phyloP scores from a whole-genome alignment of 2,113 vertebrate species.

The Scolopax mira region DNA sequence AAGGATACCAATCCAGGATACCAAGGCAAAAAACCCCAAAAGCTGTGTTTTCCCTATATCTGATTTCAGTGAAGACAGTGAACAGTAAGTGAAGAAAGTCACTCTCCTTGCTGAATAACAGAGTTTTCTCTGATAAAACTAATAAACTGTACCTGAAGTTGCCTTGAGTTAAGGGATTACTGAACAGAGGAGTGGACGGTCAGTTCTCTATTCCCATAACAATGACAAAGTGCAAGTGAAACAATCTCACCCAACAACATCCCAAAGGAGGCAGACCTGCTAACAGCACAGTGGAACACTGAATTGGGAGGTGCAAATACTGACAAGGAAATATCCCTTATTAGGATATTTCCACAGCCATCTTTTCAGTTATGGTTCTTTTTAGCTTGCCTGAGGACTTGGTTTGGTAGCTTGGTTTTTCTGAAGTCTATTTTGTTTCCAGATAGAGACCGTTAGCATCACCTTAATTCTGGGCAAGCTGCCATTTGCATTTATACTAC shows the following conservation, averaged over 20 bases:
- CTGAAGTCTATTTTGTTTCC: background rate
- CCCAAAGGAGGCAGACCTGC: background rate
- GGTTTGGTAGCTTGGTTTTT: background rate
- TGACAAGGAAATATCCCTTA: background rate
- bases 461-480: background rate
- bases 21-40: background rate
- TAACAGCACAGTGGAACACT: background rate
- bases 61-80: background rate
- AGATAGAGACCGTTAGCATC: background rate
- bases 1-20: background rate
- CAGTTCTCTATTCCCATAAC: background rate
- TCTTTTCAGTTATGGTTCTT: background rate
- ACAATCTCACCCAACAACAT: background rate
- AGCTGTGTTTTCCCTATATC: background rate
- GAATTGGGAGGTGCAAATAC: background rate
- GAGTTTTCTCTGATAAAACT: background rate
- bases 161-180: background rate
- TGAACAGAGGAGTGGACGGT: background rate
- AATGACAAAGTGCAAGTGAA: background rate
- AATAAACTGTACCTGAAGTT: background rate
- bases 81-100: background rate
- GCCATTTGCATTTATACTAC: background rate
- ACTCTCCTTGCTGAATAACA: background rate
- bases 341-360: background rate
- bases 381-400: background rate